These are phyloP conservation scores for Malurus alboscapulatus DNA, from an alignment of 2,113 vertebrate species.

Conservation along the genomic window DNA sequence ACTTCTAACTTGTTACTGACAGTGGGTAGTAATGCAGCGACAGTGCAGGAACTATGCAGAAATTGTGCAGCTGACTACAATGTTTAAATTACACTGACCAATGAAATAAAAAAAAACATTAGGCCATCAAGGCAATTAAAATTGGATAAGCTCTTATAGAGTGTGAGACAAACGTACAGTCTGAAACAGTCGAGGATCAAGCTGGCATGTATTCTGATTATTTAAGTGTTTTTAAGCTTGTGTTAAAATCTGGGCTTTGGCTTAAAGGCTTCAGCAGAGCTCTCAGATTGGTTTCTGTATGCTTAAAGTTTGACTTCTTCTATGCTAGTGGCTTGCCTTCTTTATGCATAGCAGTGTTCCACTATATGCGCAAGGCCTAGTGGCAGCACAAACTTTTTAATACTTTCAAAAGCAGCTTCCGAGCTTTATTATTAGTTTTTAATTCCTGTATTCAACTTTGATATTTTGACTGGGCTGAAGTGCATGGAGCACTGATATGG, in stretches of 20 bases:
- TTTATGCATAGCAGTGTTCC: neutral
- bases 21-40: neutral
- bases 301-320: neutral
- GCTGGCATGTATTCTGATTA: neutral
- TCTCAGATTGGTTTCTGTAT: neutral
- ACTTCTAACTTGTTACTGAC: constrained; percentile 26
- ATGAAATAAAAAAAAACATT: neutral
- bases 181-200: neutral
- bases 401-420: neutral
- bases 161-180: neutral
- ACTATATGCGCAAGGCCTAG: neutral
- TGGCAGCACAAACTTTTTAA: neutral
- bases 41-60: neutral
- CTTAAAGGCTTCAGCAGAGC: neutral
- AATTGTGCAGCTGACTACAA: neutral
- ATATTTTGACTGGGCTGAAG: neutral
- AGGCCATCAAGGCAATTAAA: neutral
- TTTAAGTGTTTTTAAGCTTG: neutral
- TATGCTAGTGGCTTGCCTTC: neutral
- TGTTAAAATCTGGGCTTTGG: neutral
- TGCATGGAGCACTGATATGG: neutral
- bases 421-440: neutral
- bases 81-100: neutral
- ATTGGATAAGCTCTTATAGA: neutral
- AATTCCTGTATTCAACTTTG: neutral